Evolutionary conservation across 2,113 vertebrate species (phyloP).

Genomic region (Arvicanthis niloticus): DNA sequence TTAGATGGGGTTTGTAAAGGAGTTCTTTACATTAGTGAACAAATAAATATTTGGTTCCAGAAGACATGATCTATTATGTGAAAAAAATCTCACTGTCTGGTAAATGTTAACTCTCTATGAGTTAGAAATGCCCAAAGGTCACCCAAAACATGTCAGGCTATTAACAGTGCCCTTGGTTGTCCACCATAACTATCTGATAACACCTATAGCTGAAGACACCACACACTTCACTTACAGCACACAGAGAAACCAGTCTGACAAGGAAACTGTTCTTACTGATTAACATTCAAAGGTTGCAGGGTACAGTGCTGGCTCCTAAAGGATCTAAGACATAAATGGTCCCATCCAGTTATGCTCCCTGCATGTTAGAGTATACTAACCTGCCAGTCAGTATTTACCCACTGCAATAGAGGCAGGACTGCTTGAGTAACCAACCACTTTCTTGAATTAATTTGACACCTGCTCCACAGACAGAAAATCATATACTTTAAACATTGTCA

Average conservation of each 20-base stretch:
- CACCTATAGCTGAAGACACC: not conserved
- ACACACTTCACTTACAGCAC: not conserved
- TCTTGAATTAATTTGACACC: not conserved
- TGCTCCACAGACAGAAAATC: not conserved
- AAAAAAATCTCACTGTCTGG: not conserved
- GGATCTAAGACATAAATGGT: not conserved
- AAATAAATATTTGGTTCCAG: not conserved
- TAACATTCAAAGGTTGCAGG: not conserved
- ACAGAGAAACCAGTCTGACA: not conserved
- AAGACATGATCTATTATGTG: not conserved
- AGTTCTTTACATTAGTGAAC: not conserved
- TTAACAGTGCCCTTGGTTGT: not conserved
- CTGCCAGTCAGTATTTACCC: too few species aligned
- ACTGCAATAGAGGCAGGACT: not conserved
- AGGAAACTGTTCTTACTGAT: not conserved
- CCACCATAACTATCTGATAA: not conserved
- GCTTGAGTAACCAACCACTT: not conserved
- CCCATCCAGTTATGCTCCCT: not conserved
- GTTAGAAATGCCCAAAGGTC: not conserved
- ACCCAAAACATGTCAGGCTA: not conserved
- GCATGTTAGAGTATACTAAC: not conserved
- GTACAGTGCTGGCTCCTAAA: not conserved
- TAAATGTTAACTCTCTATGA: not conserved
- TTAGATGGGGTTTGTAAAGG: not conserved
- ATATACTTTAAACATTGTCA: not conserved